Conservation (phyloP, 1,140 invertebrate species). For the Drosophila nigrodunni region DNA sequence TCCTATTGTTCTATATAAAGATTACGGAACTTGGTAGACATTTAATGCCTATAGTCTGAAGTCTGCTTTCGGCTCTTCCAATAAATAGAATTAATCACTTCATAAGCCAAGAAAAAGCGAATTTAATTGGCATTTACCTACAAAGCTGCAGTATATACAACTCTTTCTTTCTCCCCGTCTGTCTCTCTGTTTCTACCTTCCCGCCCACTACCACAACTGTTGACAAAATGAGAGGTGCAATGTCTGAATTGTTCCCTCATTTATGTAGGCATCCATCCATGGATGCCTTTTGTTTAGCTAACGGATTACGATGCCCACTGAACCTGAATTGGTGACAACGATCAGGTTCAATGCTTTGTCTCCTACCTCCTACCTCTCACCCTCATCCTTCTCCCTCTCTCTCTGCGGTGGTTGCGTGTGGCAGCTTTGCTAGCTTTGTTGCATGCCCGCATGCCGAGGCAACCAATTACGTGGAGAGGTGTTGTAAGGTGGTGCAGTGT, state of each 20-base stretch:
- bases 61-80: no score
- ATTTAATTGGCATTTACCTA: no score
- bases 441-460: slow-evolving; percentile 41
- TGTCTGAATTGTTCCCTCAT: background rate
- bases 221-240: background rate
- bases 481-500: background rate
- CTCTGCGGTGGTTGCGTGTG: slow-evolving; percentile 26
- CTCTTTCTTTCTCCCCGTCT: no score
- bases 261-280: background rate
- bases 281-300: slow-evolving; percentile 10
- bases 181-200: no score
- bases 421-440: slow-evolving; percentile 55
- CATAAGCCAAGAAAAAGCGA: no score
- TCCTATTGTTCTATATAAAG: no score
- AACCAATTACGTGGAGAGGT: slow-evolving; percentile 42
- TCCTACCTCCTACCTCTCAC: slow-evolving; percentile 17
- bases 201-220: no score
- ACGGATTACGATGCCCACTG: slow-evolving; percentile 42
- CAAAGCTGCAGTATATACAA: no score
- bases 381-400: background rate
- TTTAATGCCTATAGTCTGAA: no score
- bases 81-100: no score
- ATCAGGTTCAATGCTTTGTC: slow-evolving; percentile 69
- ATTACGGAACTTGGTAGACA: no score
- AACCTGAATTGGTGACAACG: slow-evolving; percentile 59